A percentile compares a stretch with the other conserved stretches of the same genome.
Conservation (phyloP, 2,797 vertebrate genomes). For the Hippoglossus hippoglossus region DNA sequence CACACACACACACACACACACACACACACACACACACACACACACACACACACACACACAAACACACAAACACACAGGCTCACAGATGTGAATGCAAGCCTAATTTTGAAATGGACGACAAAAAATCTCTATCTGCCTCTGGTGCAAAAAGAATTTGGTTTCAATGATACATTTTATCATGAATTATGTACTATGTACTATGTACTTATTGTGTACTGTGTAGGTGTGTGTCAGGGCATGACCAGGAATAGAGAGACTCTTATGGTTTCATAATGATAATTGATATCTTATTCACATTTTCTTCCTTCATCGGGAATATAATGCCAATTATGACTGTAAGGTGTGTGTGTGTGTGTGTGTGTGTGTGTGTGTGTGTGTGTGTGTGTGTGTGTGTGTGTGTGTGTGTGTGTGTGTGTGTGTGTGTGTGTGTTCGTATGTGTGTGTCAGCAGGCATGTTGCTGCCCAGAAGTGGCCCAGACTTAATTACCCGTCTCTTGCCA, state of each 20-base stretch:
- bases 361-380: slow-evolving; percentile 1
- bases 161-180: not conserved
- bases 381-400: not conserved
- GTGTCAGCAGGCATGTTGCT: slow-evolving; percentile 16
- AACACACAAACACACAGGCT: not conserved
- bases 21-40: not conserved
- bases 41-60: not conserved
- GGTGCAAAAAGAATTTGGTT: slow-evolving; percentile 14
- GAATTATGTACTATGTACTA: not conserved
- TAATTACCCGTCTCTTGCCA: slow-evolving; percentile 79
- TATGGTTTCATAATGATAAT: too few species aligned
- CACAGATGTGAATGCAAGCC: slow-evolving; percentile 50
- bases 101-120: slow-evolving; percentile 33
- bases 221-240: not conserved
- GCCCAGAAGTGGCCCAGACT: slow-evolving; percentile 69
- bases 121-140: slow-evolving; percentile 40
- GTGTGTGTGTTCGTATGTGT: not conserved
- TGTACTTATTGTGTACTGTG: not conserved
- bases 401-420: not conserved
- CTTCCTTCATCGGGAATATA: too few species aligned
- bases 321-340: too few species aligned
- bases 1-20: not conserved
- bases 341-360: slow-evolving; percentile 2
- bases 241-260: too few species aligned
- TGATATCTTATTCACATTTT: too few species aligned